Conservation (phyloP, 2,113 vertebrate species). For the Kryptolebias marmoratus region DNA sequence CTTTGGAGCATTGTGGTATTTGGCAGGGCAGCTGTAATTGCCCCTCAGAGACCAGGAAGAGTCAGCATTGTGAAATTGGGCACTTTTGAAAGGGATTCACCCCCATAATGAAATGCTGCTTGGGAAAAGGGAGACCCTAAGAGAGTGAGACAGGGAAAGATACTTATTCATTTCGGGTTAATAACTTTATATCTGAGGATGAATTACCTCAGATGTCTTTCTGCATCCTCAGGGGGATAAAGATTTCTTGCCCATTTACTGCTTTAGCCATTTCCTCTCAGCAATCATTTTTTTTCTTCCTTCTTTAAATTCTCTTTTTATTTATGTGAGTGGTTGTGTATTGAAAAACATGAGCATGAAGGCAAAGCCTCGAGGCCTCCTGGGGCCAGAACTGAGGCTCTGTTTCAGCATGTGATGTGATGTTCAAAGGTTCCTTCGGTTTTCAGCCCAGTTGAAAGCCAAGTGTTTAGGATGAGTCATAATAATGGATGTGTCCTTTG, state of each 20-base stretch:
- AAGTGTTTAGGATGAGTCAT: constrained; percentile 61
- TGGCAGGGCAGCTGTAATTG: constrained; percentile 77
- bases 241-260: constrained; percentile 43
- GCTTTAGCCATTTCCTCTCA: constrained; percentile 30
- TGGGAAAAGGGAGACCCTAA: constrained; percentile 40
- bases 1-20: constrained; percentile 70
- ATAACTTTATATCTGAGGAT: constrained; percentile 62
- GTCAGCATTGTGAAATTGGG: constrained; percentile 67
- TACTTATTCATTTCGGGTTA: constrained; percentile 69
- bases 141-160: constrained; percentile 35
- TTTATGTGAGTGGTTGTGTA: constrained; percentile 62
- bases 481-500: constrained; percentile 46
- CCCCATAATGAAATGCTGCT: constrained; percentile 45
- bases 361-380: constrained; percentile 36
- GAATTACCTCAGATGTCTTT: constrained; percentile 65
- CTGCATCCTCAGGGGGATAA: constrained; percentile 40
- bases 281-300: constrained; percentile 24
- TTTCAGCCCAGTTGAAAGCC: constrained; percentile 56
- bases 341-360: constrained; percentile 70
- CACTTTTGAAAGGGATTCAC: constrained; percentile 59
- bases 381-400: constrained; percentile 44
- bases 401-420: constrained; percentile 40
- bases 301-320: constrained; percentile 60
- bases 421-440: constrained; percentile 66
- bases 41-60: constrained; percentile 70